phyloP scores from a whole-genome alignment of 2,888 invertebrate genomes.

The Nomada goodeniana region DNA sequence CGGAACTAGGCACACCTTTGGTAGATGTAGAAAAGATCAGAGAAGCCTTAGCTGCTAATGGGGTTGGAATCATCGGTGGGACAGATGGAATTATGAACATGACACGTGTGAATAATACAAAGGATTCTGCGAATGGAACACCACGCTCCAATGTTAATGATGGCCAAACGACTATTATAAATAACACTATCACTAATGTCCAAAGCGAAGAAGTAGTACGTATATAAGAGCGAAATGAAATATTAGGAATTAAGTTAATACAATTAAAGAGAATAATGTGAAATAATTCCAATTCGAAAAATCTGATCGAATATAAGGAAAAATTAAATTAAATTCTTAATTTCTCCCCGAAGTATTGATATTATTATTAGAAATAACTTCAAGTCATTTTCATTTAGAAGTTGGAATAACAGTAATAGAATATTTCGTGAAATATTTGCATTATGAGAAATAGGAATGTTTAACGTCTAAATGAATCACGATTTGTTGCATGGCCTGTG shows the following conservation, averaged over 20 bases:
- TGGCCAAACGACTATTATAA: slow-evolving; percentile 60
- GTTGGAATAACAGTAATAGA: too few species aligned
- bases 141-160: slow-evolving; percentile 38
- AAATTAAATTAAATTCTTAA: too few species aligned
- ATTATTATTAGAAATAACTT: too few species aligned
- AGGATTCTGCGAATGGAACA: slow-evolving; percentile 41
- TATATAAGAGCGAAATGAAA: not conserved
- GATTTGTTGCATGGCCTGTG: not conserved
- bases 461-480: not conserved
- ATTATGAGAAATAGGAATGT: not conserved
- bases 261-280: not conserved
- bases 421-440: too few species aligned
- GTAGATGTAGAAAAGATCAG: slow-evolving; percentile 83
- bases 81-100: slow-evolving; percentile 64
- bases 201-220: slow-evolving; percentile 78
- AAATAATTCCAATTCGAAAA: not conserved
- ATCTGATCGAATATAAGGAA: not conserved
- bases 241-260: not conserved
- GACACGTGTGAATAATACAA: slow-evolving; percentile 28
- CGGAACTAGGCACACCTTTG: slow-evolving; percentile 75
- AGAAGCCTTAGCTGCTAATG: slow-evolving; percentile 79
- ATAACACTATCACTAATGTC: slow-evolving; percentile 63
- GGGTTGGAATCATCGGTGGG: slow-evolving; percentile 79
- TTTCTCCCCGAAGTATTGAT: too few species aligned
- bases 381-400: too few species aligned